Percentiles rank a stretch among this genome's conserved stretches.
Evolutionary conservation across 2,113 vertebrate genomes (phyloP).

Genomic region (Hemiscyllium ocellatum): DNA sequence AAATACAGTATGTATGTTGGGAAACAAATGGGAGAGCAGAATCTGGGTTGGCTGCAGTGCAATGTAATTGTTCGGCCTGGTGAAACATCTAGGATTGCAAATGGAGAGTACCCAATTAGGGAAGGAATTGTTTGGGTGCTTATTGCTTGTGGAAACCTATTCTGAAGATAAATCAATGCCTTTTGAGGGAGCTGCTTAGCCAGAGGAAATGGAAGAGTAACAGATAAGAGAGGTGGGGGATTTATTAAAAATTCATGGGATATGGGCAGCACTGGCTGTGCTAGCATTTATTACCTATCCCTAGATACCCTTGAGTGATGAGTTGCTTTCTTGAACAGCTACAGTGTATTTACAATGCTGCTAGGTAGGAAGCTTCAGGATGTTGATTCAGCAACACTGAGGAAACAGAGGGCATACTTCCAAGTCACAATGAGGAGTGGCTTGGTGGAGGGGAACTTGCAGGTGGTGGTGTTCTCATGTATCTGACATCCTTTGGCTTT

Average conservation of each 20-base stretch:
- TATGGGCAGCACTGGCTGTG: too few species aligned
- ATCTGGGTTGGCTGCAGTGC: background rate
- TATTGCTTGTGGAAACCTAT: background rate
- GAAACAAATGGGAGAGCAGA: background rate
- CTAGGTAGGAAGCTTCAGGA: too few species aligned
- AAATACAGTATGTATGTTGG: background rate
- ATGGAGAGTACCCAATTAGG: background rate
- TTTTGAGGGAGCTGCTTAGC: background rate
- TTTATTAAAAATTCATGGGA: background rate
- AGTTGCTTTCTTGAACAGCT: too few species aligned
- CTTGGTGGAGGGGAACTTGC: too few species aligned
- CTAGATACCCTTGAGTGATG: too few species aligned
- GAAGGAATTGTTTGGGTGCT: background rate
- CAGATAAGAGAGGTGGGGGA: background rate
- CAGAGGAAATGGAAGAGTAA: background rate
- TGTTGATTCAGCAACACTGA: too few species aligned
- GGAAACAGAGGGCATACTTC: too few species aligned
- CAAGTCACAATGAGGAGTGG: too few species aligned
- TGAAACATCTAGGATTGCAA: background rate
- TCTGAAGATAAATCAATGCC: background rate
- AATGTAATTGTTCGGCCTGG: background rate
- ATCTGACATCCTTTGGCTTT: too few species aligned
- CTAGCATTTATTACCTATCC: too few species aligned
- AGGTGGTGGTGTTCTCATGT: too few species aligned
- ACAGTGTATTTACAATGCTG: too few species aligned